These are phyloP conservation scores for Lepidocyrtinus sp. DNA, from an alignment of 2,888 invertebrate genomes.

Conservation along the genomic window DNA sequence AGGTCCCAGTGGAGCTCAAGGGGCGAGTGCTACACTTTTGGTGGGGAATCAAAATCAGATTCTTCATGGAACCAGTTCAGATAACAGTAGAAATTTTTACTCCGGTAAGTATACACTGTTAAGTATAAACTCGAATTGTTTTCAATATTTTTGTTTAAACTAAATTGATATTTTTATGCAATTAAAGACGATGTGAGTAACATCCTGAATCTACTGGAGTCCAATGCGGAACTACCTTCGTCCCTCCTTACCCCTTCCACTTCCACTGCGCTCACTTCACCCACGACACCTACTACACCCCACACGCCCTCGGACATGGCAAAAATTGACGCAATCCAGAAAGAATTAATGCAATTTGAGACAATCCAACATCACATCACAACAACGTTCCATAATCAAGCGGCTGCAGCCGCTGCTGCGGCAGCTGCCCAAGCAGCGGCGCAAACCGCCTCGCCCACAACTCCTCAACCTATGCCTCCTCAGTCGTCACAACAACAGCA, in stretches of 20 bases:
- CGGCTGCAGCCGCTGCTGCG: conserved; percentile 16
- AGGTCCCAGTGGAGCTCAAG: not conserved
- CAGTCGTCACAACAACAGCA: conserved; percentile 72
- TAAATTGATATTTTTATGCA: no score
- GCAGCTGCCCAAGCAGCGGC: conserved; percentile 18
- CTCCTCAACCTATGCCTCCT: conserved; percentile 72
- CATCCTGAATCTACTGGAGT: conserved; percentile 56
- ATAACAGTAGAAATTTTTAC: conserved; percentile 22
- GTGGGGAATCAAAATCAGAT: conserved; percentile 48
- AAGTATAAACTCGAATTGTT: not conserved
- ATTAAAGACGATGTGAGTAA: conserved; percentile 59
- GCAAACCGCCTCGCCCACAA: conserved; percentile 28
- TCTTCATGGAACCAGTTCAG: conserved; percentile 4
- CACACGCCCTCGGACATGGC: conserved; percentile 80
- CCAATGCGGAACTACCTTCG: conserved; percentile 63
- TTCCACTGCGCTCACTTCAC: not conserved
- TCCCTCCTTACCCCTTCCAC: conserved; percentile 43
- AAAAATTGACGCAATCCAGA: conserved; percentile 91
- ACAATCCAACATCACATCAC: conserved; percentile 73
- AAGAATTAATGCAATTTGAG: conserved; percentile 91
- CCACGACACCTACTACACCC: conserved; percentile 36
- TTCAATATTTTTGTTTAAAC: not conserved
- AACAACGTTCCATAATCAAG: conserved; percentile 44
- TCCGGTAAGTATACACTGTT: conserved; percentile 29
- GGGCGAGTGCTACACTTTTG: conserved; percentile 18